Percentiles rank a stretch among this genome's conserved stretches.
phyloP scores from a whole-genome alignment of 2,797 vertebrate genomes.

The Sebastes cheni region DNA sequence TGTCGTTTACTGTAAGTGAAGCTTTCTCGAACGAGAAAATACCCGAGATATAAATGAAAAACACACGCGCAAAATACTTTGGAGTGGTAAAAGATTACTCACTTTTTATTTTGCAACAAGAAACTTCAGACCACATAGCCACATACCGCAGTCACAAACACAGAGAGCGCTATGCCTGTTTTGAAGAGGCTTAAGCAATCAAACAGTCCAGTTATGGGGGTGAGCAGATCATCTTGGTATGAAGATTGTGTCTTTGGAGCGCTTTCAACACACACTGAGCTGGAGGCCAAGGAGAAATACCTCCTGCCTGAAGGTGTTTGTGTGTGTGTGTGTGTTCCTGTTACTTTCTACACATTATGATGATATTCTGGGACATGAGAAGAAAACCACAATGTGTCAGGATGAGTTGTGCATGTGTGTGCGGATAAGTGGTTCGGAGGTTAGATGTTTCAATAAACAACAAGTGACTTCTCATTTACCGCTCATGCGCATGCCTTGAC shows the following conservation, averaged over 20 bases:
- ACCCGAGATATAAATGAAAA: neutral
- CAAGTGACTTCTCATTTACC: constrained; percentile 64
- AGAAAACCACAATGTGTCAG: constrained; percentile 38
- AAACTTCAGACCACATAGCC: neutral
- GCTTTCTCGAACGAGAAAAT: neutral
- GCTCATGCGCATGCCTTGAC: constrained; percentile 44
- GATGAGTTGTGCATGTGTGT: constrained; percentile 26
- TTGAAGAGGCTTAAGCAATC: constrained; percentile 32
- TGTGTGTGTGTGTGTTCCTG: neutral
- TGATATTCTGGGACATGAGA: constrained; percentile 18
- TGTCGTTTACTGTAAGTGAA: neutral
- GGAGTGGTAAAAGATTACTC: constrained; percentile 19
- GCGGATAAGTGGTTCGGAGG: constrained; percentile 19
- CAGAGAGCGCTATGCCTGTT: neutral
- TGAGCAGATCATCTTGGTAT: constrained; percentile 62
- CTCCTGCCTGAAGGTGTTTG: constrained; percentile 40
- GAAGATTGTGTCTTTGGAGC: constrained; percentile 47
- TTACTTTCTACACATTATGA: neutral
- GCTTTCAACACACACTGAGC: constrained; percentile 40
- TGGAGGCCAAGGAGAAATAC: constrained; percentile 25
- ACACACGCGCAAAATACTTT: neutral
- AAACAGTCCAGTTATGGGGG: neutral
- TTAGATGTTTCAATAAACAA: constrained; percentile 61
- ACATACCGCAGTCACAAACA: neutral
- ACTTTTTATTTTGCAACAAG: neutral